Conservation (phyloP, 1,140 invertebrate species). For the Gonioctena quinquepunctata region DNA sequence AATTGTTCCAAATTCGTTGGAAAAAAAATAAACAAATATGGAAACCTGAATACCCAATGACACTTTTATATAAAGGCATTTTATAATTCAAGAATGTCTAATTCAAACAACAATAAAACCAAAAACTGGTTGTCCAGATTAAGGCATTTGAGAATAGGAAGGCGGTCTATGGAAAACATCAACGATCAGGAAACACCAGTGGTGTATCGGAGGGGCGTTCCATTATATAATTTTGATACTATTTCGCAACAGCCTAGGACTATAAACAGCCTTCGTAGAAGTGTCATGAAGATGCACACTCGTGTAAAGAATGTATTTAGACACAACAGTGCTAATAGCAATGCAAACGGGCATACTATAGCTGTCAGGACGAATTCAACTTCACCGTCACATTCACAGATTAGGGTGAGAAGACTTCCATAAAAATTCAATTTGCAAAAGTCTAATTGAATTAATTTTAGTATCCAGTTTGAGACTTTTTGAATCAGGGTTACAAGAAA, state of each 20-base stretch:
- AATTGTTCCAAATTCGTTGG: no score
- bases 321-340: not conserved
- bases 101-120: constrained; percentile 24
- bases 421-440: not conserved
- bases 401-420: constrained; percentile 5
- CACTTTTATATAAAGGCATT: no score
- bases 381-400: not conserved
- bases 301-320: constrained; percentile 36
- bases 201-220: not conserved
- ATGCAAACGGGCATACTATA: not conserved
- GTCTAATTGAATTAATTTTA: not conserved
- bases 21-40: no score
- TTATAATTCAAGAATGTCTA: not conserved
- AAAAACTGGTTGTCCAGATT: constrained; percentile 29
- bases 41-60: no score
- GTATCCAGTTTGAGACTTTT: not conserved
- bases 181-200: constrained; percentile 10
- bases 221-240: constrained; percentile 11
- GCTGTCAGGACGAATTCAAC: not conserved
- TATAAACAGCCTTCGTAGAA: constrained; percentile 28
- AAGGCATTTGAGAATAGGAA: constrained; percentile 19
- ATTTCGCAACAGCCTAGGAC: not conserved
- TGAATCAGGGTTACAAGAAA: not conserved
- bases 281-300: constrained; percentile 34
- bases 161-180: constrained; percentile 6